Base-by-base conservation (phyloP, 2,888 invertebrate species). In the Caenorhabditis angaria region DNA sequence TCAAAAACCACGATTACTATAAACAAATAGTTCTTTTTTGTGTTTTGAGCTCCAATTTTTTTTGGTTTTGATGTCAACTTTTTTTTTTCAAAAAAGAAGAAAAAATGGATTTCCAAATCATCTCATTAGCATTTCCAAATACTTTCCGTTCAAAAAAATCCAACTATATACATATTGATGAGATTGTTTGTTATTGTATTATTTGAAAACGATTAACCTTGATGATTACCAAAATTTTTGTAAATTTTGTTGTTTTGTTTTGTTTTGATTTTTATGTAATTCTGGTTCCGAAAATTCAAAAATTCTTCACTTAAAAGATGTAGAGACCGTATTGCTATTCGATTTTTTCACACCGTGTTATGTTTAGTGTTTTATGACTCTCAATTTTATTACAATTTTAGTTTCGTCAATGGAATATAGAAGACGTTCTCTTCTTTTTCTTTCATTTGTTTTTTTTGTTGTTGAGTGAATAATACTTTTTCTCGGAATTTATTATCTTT, bases 321-420 rank as follows among this genome's bases (percentile, higher is more conserved):
- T n/a, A n/a, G n/a, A n/a, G n/a, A n/a, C n/a, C n/a, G n/a, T n/a
- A n/a, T 41, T 41, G 41, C 41, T 41, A 41, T 41, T 41, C 41
- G 41, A 41, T 41, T 41, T 41, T 41, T 41, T 41, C 41, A 41
- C 41, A 41, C 41, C 41, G 41, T 41, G 41, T 41, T 41, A 41
- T 41, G 41, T 41, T 41, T 41, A 41, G 41, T 41, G 18, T 41
- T 41, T 41, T 41, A 41, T 41, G 41, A 41, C 41, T 41, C 41
- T 41, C 41, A 18, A 18, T 41, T 41, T 41, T 41, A 41, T 41
- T 41, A 41, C 41, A 41, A 41, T 41, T 41, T 41, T 41, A 12
- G 41, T 41, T 41, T 41, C 41, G 41, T 41, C 41, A 41, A 41
- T 41, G 41, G 14, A n/a, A n/a, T n/a, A n/a, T n/a, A n/a, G n/a